These are phyloP conservation scores for Trichonephila clavipes DNA, from an alignment of 1,140 invertebrate species.

Conservation along the genomic window DNA sequence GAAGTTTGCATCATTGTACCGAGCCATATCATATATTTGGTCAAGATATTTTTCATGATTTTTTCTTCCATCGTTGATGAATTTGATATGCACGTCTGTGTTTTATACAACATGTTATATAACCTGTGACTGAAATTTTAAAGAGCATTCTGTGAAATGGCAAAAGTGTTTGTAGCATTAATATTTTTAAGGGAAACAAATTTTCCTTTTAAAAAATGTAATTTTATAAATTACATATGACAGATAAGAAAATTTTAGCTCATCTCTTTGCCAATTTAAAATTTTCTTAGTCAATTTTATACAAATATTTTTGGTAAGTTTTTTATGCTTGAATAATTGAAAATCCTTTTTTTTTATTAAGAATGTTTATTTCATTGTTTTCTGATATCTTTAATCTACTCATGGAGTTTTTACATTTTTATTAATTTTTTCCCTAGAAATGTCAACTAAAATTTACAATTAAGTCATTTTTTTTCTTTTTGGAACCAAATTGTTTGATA, in stretches of 20 bases:
- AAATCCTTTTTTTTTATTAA: not conserved
- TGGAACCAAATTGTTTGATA: too few relatives aligned
- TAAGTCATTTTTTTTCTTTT: too few relatives aligned
- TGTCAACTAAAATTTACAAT: too few relatives aligned
- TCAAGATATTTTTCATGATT: constrained; percentile 68
- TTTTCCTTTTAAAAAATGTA: not conserved
- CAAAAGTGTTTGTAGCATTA: constrained; percentile 16
- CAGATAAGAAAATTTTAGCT: not conserved
- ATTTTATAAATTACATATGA: constrained; percentile 3
- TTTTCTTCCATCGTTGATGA: constrained; percentile 54
- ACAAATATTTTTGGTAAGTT: not conserved
- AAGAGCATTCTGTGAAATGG: constrained; percentile 22
- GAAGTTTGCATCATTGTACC: constrained; percentile 44
- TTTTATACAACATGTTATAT: constrained; percentile 69
- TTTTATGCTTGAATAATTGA: not conserved
- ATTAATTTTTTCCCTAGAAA: too few relatives aligned
- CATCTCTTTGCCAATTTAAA: not conserved
- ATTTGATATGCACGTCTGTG: constrained; percentile 73
- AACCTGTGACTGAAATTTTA: constrained; percentile 39
- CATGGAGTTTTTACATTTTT: too few relatives aligned
- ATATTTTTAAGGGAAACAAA: not conserved
- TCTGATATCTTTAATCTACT: too few relatives aligned
- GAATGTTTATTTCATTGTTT: not conserved
- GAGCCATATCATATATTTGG: constrained; percentile 72
- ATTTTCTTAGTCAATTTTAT: not conserved